Evolutionary conservation across 53 echinoderm and acorn worm genomes (phyloP).

Genomic region (Echinometra lucunter): DNA sequence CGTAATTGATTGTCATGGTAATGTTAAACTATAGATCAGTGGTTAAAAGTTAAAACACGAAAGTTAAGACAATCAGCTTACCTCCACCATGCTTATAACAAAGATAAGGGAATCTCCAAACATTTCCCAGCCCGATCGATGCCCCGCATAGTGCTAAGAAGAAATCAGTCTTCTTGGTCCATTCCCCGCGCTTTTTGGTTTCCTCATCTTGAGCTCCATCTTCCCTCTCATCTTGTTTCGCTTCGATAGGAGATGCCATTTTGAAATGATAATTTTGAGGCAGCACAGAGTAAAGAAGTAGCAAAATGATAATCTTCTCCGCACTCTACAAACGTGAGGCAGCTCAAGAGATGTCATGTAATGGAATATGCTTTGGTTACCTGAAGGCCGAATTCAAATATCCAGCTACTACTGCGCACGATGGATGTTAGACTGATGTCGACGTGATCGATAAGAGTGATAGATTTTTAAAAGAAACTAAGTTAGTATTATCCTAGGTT

Average conservation of each 20-base stretch:
- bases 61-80: neutral
- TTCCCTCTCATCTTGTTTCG: neutral
- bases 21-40: too few species aligned
- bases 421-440: too few species aligned
- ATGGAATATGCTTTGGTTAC: too few species aligned
- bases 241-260: conserved; percentile 1
- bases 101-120: conserved; percentile 39
- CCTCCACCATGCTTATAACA: conserved; percentile 41
- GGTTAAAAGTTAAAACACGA: too few species aligned
- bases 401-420: too few species aligned
- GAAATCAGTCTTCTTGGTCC: conserved; percentile 35
- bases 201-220: neutral
- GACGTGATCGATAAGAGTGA: too few species aligned
- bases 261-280: neutral
- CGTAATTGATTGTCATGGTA: too few species aligned
- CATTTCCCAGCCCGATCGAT: conserved; percentile 1
- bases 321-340: neutral
- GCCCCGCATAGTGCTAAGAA: conserved; percentile 27
- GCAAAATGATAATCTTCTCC: neutral
- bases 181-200: neutral
- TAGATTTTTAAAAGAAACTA: too few species aligned
- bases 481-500: too few species aligned
- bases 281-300: neutral
- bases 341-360: too few species aligned
- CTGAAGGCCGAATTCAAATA: too few species aligned